Conservation (phyloP, 1,140 invertebrate species). For the Drosophila lowei region DNA sequence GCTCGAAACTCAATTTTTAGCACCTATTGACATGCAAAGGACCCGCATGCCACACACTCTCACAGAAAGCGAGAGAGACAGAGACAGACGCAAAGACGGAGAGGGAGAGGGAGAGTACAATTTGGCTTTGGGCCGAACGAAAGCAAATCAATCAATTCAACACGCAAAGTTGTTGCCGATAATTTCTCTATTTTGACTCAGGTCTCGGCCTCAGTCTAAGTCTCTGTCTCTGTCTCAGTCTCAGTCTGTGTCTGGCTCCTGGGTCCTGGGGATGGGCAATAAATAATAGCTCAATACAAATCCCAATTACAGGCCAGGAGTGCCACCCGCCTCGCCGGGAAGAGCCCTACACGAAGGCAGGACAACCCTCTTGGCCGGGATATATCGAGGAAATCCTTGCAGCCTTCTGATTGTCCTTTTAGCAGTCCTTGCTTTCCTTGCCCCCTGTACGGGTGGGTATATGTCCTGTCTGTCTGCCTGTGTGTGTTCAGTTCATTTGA, state of each 20-base stretch:
- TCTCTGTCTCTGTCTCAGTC: no score
- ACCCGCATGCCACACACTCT: conserved; percentile 46
- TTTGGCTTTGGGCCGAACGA: conserved; percentile 33
- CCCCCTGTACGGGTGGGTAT: conserved; percentile 8
- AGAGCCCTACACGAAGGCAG: conserved; percentile 31
- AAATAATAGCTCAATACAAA: conserved; percentile 83
- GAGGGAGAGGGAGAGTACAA: conserved; percentile 29
- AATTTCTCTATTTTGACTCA: conserved; percentile 79
- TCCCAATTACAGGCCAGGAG: conserved; percentile 74
- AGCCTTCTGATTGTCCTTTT: conserved; percentile 70
- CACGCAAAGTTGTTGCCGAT: conserved; percentile 75
- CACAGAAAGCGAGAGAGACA: conserved; percentile 23
- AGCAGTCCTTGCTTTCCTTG: conserved; percentile 71
- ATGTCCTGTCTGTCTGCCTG: conserved; percentile 19
- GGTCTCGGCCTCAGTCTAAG: no score
- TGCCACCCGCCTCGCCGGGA: conserved; percentile 69
- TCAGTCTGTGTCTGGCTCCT: not conserved
- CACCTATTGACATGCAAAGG: conserved; percentile 80
- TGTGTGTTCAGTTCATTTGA: conserved; percentile 77
- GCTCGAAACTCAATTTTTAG: conserved; percentile 70
- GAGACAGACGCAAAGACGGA: conserved; percentile 24
- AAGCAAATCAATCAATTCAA: conserved; percentile 79
- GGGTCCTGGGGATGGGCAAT: conserved; percentile 50
- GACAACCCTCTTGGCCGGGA: conserved; percentile 45
- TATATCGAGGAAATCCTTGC: conserved; percentile 50